A percentile compares a stretch with the other conserved stretches of the same genome.
Conservation (phyloP, 1,140 invertebrate genomes). For the Cecropterus lyciades region DNA sequence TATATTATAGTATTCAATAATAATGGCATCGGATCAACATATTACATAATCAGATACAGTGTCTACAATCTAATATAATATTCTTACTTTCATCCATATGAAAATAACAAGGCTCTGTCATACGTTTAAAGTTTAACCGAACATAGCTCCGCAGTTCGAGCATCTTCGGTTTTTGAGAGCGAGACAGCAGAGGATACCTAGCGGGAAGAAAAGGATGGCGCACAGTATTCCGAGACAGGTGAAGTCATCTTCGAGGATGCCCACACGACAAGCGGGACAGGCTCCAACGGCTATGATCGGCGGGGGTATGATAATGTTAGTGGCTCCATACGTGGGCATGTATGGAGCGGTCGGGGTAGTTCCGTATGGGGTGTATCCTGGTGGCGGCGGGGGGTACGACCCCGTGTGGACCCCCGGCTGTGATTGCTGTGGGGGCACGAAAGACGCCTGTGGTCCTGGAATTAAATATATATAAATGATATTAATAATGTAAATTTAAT, state of each 20-base stretch:
- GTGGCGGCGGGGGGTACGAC: slow-evolving; percentile 64
- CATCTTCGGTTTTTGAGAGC: slow-evolving; percentile 91
- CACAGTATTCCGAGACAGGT: slow-evolving; percentile 92
- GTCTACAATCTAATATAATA: not conserved
- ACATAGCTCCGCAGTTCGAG: slow-evolving; percentile 93
- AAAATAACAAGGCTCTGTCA: slow-evolving; percentile 10
- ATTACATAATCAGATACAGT: slow-evolving; percentile 9
- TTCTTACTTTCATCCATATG: slow-evolving; percentile 1
- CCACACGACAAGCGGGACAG: slow-evolving; percentile 93
- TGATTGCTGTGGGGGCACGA: slow-evolving; percentile 41
- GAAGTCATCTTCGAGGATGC: slow-evolving; percentile 93
- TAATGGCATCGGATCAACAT: slow-evolving; percentile 28
- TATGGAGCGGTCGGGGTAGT: slow-evolving; percentile 54
- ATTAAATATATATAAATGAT: not conserved
- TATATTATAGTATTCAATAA: slow-evolving; percentile 10
- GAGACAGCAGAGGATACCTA: slow-evolving; percentile 93
- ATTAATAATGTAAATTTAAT: not conserved
- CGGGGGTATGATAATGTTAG: slow-evolving; percentile 76
- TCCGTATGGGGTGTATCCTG: slow-evolving; percentile 65
- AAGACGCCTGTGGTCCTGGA: slow-evolving; percentile 18
- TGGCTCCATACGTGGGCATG: slow-evolving; percentile 82
- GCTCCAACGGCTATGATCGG: slow-evolving; percentile 87
- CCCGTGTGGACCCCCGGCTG: slow-evolving; percentile 44
- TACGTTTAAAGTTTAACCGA: slow-evolving; percentile 84
- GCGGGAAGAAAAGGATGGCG: slow-evolving; percentile 93